These are phyloP conservation scores for Megathymus violae DNA, from an alignment of 1,140 invertebrate species.

Conservation along the genomic window DNA sequence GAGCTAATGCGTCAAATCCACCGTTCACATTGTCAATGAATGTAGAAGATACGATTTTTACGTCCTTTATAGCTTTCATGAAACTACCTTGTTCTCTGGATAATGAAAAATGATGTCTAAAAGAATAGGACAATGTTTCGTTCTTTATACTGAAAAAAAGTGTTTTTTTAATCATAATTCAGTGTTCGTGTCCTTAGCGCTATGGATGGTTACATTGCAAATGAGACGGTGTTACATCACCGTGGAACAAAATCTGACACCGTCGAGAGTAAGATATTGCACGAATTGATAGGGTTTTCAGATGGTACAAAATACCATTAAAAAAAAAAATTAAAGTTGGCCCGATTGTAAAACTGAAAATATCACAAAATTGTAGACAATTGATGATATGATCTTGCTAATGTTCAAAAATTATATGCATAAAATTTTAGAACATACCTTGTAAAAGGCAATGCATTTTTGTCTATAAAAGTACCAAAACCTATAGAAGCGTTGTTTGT, in stretches of 20 bases:
- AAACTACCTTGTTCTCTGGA: conserved; percentile 88
- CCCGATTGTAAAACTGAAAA: no score
- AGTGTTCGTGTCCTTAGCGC: no score
- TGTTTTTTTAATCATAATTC: conserved; percentile 2
- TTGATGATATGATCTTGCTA: no score
- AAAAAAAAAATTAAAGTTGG: no score
- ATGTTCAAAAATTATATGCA: no score
- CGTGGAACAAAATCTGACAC: no score
- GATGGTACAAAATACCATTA: no score
- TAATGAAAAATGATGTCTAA: conserved; percentile 92
- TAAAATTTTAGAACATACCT: conserved; percentile 69
- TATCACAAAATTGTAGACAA: no score
- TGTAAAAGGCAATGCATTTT: conserved; percentile 92
- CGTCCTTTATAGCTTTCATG: conserved; percentile 83
- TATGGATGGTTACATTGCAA: no score
- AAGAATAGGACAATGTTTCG: conserved; percentile 92
- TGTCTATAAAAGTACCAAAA: conserved; percentile 96
- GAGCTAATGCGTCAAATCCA: conserved; percentile 92
- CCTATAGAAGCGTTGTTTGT: conserved; percentile 93
- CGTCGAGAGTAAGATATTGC: no score
- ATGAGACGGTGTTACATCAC: no score
- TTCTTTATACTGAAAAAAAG: conserved; percentile 88
- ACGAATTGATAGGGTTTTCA: no score
- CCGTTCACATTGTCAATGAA: conserved; percentile 90
- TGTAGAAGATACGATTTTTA: conserved; percentile 85